Evolutionary conservation across 2,797 vertebrate genomes (phyloP), one percentile per base, ranked within the genome.

Genomic region (Sebastolobus altivelis): DNA sequence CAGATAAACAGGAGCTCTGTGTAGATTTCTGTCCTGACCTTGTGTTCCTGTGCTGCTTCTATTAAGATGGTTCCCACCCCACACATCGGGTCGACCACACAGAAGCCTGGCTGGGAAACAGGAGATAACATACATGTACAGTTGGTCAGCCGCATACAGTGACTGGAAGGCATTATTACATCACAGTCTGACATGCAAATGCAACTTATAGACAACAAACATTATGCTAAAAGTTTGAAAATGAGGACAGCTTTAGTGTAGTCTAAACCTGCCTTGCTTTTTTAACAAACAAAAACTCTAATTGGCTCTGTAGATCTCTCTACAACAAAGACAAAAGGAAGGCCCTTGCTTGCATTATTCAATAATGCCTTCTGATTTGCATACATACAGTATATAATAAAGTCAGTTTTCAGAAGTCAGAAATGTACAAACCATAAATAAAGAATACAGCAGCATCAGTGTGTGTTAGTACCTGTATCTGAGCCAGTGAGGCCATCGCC

Each of bases 11-110:
- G 3, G 4, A 37, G 3, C 8, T n/a, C 7, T 31, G n/a, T 16
- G 27, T 11, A 18, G 18, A 43, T 54, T 72, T 72, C 5, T 72
- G 71, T 72, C 38, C 96, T 92, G 84, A 99, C 98, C 10, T 96
- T 94, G 94, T 96, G 96, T 77, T 99, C 98, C 54, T 96, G 95
- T 62, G 97, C 97, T 86, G 97, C 98, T 94, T 99, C 98, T 83
- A 98, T 86, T 67, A 99, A 93, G 74, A 98, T 97, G 0, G 95
- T 97, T 89, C 97, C 98, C 5, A 97, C 95, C n/a, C 98, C 98
- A 90, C 98, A 99, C 97, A 99, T 99, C 3, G 98, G 98, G 92
- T 99, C 98, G 54, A 99, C 90, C 72, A 99, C 96, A 87, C 95
- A 83, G 65, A 88, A 94, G 66, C 96, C 96, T 18, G 93, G 93